Conservation (phyloP, 2,797 vertebrate genomes). For the Pangasius mekongensis region DNA sequence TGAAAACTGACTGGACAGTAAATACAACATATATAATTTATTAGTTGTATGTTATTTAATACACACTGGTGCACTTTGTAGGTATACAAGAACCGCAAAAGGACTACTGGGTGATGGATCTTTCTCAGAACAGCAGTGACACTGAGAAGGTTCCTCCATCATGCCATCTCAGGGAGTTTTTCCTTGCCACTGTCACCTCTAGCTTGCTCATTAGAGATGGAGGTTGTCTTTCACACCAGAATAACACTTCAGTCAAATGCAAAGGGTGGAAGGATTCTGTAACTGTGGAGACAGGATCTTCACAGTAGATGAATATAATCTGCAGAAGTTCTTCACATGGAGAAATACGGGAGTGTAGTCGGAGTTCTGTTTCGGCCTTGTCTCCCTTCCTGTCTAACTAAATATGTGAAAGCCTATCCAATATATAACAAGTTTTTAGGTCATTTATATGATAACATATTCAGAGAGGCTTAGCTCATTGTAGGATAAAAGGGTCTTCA, state of each 20-base stretch:
- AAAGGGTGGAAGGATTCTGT: too few relatives aligned
- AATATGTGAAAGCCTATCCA: background rate
- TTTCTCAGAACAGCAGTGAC: background rate
- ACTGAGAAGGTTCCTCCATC: background rate
- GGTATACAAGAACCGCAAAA: background rate
- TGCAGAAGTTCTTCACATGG: background rate
- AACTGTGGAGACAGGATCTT: background rate
- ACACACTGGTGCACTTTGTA: background rate
- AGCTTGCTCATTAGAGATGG: too few relatives aligned
- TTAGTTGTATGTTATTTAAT: background rate
- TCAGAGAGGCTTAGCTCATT: background rate
- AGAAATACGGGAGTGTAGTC: background rate
- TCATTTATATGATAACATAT: background rate
- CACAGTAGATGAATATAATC: background rate
- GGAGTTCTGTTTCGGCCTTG: background rate
- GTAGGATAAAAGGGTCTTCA: background rate
- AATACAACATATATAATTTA: background rate
- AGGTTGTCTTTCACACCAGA: too few relatives aligned
- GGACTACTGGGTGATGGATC: background rate
- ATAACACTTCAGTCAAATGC: too few relatives aligned
- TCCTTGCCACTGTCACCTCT: background rate
- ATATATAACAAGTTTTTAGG: background rate
- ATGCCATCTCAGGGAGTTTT: background rate
- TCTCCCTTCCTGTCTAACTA: background rate
- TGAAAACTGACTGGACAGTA: background rate